Evolutionary conservation across 2,797 vertebrate species (phyloP), one percentile per base, ranked within the genome.

Genomic region (Sylvia borin): DNA sequence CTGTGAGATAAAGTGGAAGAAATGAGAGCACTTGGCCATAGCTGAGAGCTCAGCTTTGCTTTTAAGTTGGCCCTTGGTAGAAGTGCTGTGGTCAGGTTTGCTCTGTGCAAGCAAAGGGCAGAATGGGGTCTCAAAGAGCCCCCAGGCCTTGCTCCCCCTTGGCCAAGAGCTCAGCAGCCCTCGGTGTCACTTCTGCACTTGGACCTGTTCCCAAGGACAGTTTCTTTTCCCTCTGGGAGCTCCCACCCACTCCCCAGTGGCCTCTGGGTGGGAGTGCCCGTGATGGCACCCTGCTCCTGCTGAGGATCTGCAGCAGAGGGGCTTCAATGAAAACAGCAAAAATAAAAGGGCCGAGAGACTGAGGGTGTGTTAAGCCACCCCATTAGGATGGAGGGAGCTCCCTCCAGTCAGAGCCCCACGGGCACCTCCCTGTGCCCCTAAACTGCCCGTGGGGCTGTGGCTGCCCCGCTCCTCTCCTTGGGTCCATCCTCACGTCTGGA

Each of bases 401-500:
- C 43, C 31, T 64, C 38, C 34, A 4, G 11, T 22, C 1, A 2
- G 1, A 47, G 42, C 38, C 29, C 34, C 40, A 8, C 0, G 3
- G 74, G 8, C 42, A 8, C 34, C 40, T 25, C 60, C 31, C 20
- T 9, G 4, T 74, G 5, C 11, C 29, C 11, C 17, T 3, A 1
- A 0, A 0, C 50, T 38, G 77, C 47, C n/a, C 0, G 0, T 4
- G 7, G 65, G 22, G 45, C 87, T 40, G 55, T 10, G 34, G 51
- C 47, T 7, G 9, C 57, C 53, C 10, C 6, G 45, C 48, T 40
- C 42, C 45, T 53, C 34, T 43, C 5, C 55, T 40, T 0, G 0
- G 31, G 5, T 20, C 79, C 48, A 1, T 16, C 34, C 36, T 72
- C 6, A 5, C 0, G 0, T 18, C 6, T 0, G 0, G 60, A 64